Evolutionary conservation across 92 coral and sea anemone species (phyloP).

Genomic region (Umimayanthus chanpuru): DNA sequence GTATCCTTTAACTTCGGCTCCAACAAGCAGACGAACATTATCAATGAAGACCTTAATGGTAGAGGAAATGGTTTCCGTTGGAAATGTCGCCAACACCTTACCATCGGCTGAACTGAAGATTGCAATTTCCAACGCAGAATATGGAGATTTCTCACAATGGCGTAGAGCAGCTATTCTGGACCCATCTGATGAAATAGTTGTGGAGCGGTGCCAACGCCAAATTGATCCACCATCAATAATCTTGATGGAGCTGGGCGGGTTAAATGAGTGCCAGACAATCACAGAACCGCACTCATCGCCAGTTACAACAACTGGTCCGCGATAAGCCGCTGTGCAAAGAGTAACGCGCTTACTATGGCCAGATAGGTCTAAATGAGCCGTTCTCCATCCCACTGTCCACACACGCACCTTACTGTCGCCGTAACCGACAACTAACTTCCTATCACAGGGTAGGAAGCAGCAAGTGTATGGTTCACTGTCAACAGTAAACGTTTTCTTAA

Average conservation of each 20-base stretch:
- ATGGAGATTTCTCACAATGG: not conserved
- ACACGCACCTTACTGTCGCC: slow-evolving; percentile 29
- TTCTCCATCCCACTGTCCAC: slow-evolving; percentile 9
- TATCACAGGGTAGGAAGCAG: slow-evolving; percentile 9
- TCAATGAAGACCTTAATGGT: slow-evolving; percentile 2
- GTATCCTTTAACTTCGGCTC: not conserved
- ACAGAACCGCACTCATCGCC: slow-evolving; percentile 30
- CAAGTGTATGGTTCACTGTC: slow-evolving; percentile 18
- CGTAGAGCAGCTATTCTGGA: slow-evolving; percentile 30
- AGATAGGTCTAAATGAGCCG: not conserved
- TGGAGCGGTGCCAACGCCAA: slow-evolving; percentile 17
- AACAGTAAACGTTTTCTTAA: slow-evolving; percentile 13
- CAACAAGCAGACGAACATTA: slow-evolving; percentile 25
- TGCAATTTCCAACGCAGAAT: slow-evolving; percentile 17
- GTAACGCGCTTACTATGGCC: slow-evolving; percentile 29
- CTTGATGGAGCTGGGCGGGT: slow-evolving; percentile 27
- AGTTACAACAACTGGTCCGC: slow-evolving; percentile 10
- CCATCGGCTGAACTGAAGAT: slow-evolving; percentile 24
- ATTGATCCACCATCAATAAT: slow-evolving; percentile 27
- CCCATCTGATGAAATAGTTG: slow-evolving; percentile 16
- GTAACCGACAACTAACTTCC: slow-evolving; percentile 19
- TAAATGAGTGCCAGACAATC: slow-evolving; percentile 36
- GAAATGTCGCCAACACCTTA: not conserved
- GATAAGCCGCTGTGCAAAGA: not conserved
- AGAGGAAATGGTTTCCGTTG: not conserved